These are phyloP conservation scores for Pomacea canaliculata DNA, from an alignment of 2,888 invertebrate genomes.

Conservation along the genomic window DNA sequence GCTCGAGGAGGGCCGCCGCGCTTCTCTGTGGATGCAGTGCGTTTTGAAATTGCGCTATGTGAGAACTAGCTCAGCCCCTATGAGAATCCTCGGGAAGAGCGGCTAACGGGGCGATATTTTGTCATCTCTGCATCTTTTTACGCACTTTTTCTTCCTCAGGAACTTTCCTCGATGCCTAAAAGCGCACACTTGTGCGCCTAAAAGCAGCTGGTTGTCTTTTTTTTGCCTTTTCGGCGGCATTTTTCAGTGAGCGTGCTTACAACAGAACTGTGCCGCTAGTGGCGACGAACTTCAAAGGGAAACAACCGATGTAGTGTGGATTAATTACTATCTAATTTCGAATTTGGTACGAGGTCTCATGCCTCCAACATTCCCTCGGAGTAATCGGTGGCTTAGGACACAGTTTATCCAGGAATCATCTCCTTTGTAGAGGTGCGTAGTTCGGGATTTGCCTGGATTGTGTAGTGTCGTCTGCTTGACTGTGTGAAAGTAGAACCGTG, in stretches of 20 bases:
- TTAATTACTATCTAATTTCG: background rate
- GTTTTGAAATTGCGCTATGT: constrained; percentile 14
- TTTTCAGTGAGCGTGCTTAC: too few species aligned
- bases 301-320: constrained; percentile 10
- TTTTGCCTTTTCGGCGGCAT: too few species aligned
- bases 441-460: background rate
- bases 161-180: background rate
- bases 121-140: constrained; percentile 21
- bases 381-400: too few species aligned
- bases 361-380: too few species aligned
- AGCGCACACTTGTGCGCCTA: constrained; percentile 2
- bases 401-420: background rate
- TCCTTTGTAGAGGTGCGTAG: background rate
- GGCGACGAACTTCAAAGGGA: constrained; percentile 10
- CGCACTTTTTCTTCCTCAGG: constrained; percentile 5
- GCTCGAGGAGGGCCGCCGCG: constrained; percentile 14
- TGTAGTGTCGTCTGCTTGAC: constrained; percentile 20
- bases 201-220: background rate
- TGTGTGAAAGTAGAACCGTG: background rate
- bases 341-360: background rate
- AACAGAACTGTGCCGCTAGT: background rate
- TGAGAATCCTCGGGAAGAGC: constrained; percentile 5
- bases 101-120: constrained; percentile 15
- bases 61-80: constrained; percentile 10
- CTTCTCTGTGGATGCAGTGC: constrained; percentile 10